These are phyloP conservation scores for Drosophila eohydei DNA, from an alignment of 2,888 invertebrate genomes.

Conservation along the genomic window DNA sequence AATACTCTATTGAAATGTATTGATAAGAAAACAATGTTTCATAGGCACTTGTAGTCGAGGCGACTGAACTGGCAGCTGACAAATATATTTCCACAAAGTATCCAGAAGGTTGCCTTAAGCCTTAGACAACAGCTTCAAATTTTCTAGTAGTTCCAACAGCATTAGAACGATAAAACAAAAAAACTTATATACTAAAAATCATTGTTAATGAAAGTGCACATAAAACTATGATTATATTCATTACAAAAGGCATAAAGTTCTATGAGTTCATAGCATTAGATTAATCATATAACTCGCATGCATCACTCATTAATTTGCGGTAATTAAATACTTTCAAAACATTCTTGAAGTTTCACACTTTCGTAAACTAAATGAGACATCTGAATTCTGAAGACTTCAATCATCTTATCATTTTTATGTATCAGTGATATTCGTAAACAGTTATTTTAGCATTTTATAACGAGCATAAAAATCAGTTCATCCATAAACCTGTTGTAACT, in stretches of 20 bases:
- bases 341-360: not conserved
- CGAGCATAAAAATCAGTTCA: slow-evolving; percentile 39
- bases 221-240: not conserved
- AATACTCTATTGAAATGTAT: not conserved
- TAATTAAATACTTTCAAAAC: not conserved
- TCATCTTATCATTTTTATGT: not conserved
- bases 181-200: no score
- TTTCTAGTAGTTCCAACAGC: no score
- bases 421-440: slow-evolving; percentile 14
- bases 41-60: no score
- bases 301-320: not conserved
- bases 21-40: no score
- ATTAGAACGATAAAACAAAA: no score
- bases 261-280: not conserved
- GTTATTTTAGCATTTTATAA: slow-evolving; percentile 43
- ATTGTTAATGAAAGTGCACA: not conserved
- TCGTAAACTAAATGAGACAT: not conserved
- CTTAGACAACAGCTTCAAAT: not conserved
- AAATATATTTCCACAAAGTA: not conserved
- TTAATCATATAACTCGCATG: not conserved
- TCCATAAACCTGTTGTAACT: slow-evolving; percentile 36
- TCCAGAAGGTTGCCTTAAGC: not conserved
- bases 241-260: no score
- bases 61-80: not conserved
- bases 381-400: not conserved